A percentile compares a stretch with the other conserved stretches of the same genome.
phyloP scores from a whole-genome alignment of 2,113 vertebrate genomes.

The Scalopus aquaticus region DNA sequence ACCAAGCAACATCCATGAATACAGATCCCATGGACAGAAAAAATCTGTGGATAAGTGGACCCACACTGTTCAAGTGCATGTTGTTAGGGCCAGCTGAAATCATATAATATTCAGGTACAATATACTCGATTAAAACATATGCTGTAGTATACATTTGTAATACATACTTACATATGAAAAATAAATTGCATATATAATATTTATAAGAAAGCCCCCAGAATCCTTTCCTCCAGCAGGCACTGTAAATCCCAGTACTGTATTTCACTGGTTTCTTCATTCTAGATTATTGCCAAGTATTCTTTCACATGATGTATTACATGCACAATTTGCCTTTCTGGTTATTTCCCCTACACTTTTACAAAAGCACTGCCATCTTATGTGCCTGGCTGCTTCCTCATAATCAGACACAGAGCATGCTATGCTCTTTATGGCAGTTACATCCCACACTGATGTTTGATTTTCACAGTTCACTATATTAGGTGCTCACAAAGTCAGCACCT shows the following conservation, averaged over 20 bases:
- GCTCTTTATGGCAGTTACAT: background rate
- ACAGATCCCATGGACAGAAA: too few relatives aligned
- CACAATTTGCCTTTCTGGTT: background rate
- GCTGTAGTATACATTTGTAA: background rate
- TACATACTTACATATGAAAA: background rate
- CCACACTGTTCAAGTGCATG: too few relatives aligned
- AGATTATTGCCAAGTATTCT: too few relatives aligned
- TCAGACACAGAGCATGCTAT: too few relatives aligned
- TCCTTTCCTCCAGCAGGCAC: background rate
- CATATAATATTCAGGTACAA: background rate
- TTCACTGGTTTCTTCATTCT: background rate
- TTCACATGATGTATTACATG: background rate
- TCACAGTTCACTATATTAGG: background rate
- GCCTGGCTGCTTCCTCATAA: background rate
- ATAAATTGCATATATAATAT: background rate
- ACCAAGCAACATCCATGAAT: too few relatives aligned
- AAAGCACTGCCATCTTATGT: background rate
- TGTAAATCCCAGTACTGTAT: background rate
- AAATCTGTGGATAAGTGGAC: too few relatives aligned
- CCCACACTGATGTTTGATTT: background rate
- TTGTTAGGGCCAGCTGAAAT: background rate
- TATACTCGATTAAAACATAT: background rate
- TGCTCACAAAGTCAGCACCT: too few relatives aligned
- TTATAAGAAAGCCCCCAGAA: background rate
- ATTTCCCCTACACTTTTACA: background rate